Base-by-base conservation (phyloP, 2,797 vertebrate genomes). In the Pangasius sanitwongsei region DNA sequence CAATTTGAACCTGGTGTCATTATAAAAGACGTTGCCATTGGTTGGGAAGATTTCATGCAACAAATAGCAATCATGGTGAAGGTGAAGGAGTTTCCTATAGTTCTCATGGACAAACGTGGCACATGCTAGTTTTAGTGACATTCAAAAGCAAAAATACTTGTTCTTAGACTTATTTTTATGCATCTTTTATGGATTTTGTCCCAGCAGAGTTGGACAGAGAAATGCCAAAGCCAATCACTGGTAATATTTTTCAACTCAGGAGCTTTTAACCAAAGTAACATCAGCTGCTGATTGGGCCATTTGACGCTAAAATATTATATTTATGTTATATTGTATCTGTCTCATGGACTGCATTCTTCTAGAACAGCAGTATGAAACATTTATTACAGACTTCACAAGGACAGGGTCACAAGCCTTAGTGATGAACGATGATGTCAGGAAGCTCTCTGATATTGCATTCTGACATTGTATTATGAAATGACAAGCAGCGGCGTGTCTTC, bases 391-490 rank as follows among this genome's bases (percentile, higher is more conserved):
- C 63, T 55, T 86, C 63, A 83, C 87, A 81, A 80, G 88, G 84
- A 89, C 87, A 86, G 63, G 41, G 41, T 41, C 48, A 65, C 4
- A 13, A 61, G 59, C 31, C 18, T 82, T 80, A 25, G 31, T 86
- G 88, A 87, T 74, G 61, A 85, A 87, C 20, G 31, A 57, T 81
- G 84, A 89, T 87, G 80, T 89, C 72, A 87, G 77, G 86, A 57
- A 78, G 6, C 13, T 48, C 37, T 83, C 77, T n/a, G 25, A 55
- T 85, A 9, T 87, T 31, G 13, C 37, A 41, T 86, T 85, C 70
- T 77, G 18, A 86, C 65, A 16, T 59, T 77, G 85, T 87, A 57
- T 65, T 82, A 44, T 77, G 48, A 87, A 80, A 57, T 88, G 75
- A 11, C 65, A 87, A 37, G 75, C 18, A 34, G 50, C 41, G 70